phyloP scores from a whole-genome alignment of 2,113 vertebrate species.

The Vanacampus margaritifer region DNA sequence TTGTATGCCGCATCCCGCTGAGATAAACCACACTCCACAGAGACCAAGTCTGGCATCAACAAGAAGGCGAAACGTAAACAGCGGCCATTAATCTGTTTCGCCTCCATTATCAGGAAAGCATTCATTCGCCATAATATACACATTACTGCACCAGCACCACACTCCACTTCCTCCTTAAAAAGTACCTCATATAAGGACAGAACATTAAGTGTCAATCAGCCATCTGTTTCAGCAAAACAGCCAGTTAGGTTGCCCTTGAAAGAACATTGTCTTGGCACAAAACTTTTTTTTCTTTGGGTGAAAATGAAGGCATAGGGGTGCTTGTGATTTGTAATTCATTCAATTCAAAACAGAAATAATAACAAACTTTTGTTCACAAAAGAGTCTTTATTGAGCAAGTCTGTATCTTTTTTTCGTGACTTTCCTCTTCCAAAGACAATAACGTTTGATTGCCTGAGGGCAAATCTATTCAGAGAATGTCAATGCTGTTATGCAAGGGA shows the following conservation, averaged over 20 bases:
- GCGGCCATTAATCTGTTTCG: slow-evolving; percentile 19
- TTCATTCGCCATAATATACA: slow-evolving; percentile 39
- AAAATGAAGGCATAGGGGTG: neutral
- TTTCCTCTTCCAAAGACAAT: neutral
- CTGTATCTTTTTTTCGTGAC: neutral
- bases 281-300: neutral
- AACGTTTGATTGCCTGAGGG: neutral
- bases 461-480: too few species aligned
- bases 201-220: slow-evolving; percentile 22
- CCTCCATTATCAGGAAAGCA: slow-evolving; percentile 22
- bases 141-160: slow-evolving; percentile 4
- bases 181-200: slow-evolving; percentile 16
- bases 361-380: neutral
- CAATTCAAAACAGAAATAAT: neutral
- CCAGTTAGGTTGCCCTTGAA: slow-evolving; percentile 11
- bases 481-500: too few species aligned
- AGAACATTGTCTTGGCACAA: slow-evolving; percentile 6
- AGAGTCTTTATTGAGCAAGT: neutral
- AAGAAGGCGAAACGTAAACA: slow-evolving; percentile 27
- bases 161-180: neutral
- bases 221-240: slow-evolving; percentile 31
- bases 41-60: slow-evolving; percentile 5
- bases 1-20: neutral
- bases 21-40: slow-evolving; percentile 17
- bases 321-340: neutral